Conservation (phyloP, 2,888 invertebrate species). For the Andrena fulva region DNA sequence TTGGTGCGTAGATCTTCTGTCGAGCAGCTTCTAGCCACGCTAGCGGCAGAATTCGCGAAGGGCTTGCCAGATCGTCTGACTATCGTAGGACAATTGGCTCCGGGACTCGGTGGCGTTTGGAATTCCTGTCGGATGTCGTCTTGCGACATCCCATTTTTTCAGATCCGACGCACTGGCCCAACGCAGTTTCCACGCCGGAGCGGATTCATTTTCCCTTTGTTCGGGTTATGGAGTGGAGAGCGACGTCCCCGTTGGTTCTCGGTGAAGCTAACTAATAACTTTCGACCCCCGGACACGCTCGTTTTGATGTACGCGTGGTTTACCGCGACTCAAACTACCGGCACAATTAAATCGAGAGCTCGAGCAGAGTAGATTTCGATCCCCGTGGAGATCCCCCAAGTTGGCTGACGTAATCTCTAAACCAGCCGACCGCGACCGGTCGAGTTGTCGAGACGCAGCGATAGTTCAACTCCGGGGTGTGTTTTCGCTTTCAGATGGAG, state of each 20-base stretch:
- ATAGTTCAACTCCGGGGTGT: background rate
- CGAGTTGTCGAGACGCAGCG: background rate
- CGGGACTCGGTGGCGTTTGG: background rate
- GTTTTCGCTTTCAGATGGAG: too few relatives aligned
- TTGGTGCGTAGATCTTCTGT: background rate
- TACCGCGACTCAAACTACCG: background rate
- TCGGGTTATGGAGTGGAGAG: background rate
- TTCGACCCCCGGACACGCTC: background rate
- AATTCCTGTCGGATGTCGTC: constrained; percentile 18
- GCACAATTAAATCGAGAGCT: background rate
- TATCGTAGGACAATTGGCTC: background rate
- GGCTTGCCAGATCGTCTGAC: background rate
- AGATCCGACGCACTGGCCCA: too few relatives aligned
- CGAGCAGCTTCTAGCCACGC: background rate
- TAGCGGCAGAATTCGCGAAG: constrained; percentile 2
- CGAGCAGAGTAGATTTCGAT: background rate
- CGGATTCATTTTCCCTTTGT: too few relatives aligned
- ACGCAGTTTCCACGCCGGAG: too few relatives aligned
- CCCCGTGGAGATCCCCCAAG: too few relatives aligned
- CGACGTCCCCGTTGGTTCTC: background rate
- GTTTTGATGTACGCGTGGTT: background rate
- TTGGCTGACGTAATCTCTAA: too few relatives aligned
- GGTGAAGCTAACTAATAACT: background rate
- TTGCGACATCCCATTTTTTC: constrained; percentile 26
- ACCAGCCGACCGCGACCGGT: too few relatives aligned